A percentile compares a stretch with the other conserved stretches of the same genome.
Evolutionary conservation across 2,888 invertebrate species (phyloP).

Genomic region (Nudaria mundana): DNA sequence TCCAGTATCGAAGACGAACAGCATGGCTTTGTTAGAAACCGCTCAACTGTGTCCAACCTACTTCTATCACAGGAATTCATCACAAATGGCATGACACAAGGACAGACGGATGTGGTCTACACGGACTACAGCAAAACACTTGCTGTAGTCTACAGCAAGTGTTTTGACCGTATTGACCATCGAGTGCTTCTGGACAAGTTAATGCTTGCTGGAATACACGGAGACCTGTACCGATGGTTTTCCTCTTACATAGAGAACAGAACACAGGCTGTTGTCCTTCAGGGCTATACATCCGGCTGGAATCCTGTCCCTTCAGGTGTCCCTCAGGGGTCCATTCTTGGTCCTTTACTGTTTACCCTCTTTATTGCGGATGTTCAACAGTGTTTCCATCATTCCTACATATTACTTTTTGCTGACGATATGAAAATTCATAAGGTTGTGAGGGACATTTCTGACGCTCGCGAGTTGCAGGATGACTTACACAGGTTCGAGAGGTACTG

Average conservation of each 20-base stretch:
- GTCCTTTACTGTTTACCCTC: neutral
- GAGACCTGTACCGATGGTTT: slow-evolving; percentile 1
- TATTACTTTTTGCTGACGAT: neutral
- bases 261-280: neutral
- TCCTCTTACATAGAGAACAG: neutral
- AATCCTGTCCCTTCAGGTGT: neutral
- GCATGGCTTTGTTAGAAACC: neutral
- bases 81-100: neutral
- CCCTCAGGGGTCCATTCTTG: neutral
- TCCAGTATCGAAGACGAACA: no score
- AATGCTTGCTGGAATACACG: no score
- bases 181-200: no score
- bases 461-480: neutral
- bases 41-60: neutral
- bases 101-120: no score
- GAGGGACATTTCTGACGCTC: neutral
- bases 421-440: neutral
- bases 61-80: no score
- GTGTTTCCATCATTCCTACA: neutral
- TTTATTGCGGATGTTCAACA: neutral
- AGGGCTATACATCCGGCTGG: neutral
- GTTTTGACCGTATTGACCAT: no score
- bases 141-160: no score
- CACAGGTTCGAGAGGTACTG: neutral
- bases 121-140: no score